A percentile compares a stretch with the other conserved stretches of the same genome.
phyloP scores from a whole-genome alignment of 1,140 invertebrate genomes.

The Semibalanus balanoides region DNA sequence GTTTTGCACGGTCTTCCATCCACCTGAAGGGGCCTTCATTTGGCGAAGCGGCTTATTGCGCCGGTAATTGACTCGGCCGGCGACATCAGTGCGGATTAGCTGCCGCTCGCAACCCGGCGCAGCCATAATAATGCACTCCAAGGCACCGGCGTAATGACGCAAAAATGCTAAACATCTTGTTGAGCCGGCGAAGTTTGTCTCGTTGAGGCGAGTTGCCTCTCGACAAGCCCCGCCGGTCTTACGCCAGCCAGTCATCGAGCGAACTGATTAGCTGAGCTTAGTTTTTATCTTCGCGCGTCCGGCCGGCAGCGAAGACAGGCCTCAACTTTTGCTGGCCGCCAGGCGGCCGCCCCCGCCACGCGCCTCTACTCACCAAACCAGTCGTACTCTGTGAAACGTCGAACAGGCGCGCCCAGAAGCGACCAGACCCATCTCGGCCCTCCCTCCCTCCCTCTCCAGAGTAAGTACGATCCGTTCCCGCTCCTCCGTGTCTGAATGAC shows the following conservation, averaged over 20 bases:
- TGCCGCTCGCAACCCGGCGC: background rate
- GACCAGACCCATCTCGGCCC: too few species aligned
- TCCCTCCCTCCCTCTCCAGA: background rate
- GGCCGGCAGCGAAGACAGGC: background rate
- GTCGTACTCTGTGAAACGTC: too few species aligned
- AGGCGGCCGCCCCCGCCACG: too few species aligned
- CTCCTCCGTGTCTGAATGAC: background rate
- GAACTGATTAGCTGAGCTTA: background rate
- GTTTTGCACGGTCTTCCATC: conserved; percentile 1
- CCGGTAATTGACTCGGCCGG: background rate
- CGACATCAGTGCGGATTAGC: background rate
- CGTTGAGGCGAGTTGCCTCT: background rate
- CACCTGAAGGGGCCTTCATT: background rate
- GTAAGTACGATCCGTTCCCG: background rate
- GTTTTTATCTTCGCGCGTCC: background rate
- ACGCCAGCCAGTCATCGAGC: background rate
- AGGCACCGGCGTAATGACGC: background rate
- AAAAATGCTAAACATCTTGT: conserved; percentile 2
- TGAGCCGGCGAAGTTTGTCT: background rate
- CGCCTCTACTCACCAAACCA: too few species aligned
- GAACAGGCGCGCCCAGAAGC: too few species aligned
- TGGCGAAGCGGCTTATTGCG: background rate
- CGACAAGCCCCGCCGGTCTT: background rate
- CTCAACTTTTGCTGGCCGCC: background rate
- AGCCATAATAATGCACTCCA: background rate